Base-by-base conservation (phyloP, 2,113 vertebrate species). In the Tragelaphus strepsiceros region DNA sequence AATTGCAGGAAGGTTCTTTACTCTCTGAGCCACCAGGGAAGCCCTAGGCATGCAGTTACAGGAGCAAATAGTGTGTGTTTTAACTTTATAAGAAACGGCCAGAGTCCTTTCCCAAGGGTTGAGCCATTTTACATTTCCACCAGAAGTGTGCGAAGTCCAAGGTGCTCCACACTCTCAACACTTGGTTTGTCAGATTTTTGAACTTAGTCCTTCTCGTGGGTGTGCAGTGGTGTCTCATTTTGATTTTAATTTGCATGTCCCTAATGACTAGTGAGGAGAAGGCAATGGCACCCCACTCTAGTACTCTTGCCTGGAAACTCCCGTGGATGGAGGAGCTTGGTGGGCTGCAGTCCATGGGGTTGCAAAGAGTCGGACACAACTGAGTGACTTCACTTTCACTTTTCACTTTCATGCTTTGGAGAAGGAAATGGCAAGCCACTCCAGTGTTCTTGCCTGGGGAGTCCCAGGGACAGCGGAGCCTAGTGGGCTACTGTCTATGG, bases 321-420 rank as follows among this genome's bases (percentile, higher is more conserved):
- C 59, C 5, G 14, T 61, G 26, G 59, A 13, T 6, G 1, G 59
- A 61, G 26, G 26, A 30, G 59, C 12, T 26, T 61, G 26, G 59
- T 3, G 1, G 26, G 59, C 26, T 61, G 5, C 26, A 30, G 26
- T 28, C 26, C 2, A 6, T 0, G 28, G 28, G 13, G 59, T 62
- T 0, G 2, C 0, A 0, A 15, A 30, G 59, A 30, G 13, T 62
- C 1, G 0, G 13, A 62, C 61, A 30, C 13, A 1, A 62, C 61
- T 62, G 0, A 62, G 28, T 0, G 28, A 62, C 28, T 30, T 62
- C 59, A 6, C 59, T 62, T 62, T 30, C 59, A 30, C 59, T 61
- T 61, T 14, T 61, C 6, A 61, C 59, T 61, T 30, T 30, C 12
- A 30, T 61, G 13, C 59, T 15, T 1, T 62, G 13, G 59, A 62